Conservation (phyloP, 2,888 invertebrate species). For the Amiota communis region DNA sequence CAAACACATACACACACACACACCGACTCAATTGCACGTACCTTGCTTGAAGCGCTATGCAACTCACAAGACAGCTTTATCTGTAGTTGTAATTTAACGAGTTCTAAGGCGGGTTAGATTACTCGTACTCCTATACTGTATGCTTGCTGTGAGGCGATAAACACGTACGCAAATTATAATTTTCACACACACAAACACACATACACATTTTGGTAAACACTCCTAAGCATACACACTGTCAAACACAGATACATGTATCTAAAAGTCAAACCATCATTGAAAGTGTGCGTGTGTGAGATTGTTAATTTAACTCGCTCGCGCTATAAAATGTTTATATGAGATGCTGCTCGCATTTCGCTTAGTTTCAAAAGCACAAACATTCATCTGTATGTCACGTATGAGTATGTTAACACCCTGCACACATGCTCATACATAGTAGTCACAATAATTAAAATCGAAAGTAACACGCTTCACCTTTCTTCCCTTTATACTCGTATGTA, state of each 20-base stretch:
- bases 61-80: conserved; percentile 32
- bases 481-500: background rate
- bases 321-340: background rate
- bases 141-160: conserved; percentile 23
- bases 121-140: background rate
- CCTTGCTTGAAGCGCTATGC: background rate
- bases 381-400: background rate
- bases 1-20: background rate
- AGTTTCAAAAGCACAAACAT: too few species aligned
- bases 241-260: conserved; percentile 17
- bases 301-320: background rate
- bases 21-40: background rate
- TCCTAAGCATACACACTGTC: background rate
- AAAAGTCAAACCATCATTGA: background rate
- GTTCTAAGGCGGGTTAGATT: conserved; percentile 4
- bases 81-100: conserved; percentile 33
- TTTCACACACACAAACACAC: background rate
- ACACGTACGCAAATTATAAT: conserved; percentile 29
- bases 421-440: background rate
- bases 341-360: background rate
- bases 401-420: background rate
- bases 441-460: conserved; percentile 51
- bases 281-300: background rate
- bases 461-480: background rate
- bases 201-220: background rate